phyloP scores from a whole-genome alignment of 1,140 invertebrate species.

The Rhopalosiphum padi region DNA sequence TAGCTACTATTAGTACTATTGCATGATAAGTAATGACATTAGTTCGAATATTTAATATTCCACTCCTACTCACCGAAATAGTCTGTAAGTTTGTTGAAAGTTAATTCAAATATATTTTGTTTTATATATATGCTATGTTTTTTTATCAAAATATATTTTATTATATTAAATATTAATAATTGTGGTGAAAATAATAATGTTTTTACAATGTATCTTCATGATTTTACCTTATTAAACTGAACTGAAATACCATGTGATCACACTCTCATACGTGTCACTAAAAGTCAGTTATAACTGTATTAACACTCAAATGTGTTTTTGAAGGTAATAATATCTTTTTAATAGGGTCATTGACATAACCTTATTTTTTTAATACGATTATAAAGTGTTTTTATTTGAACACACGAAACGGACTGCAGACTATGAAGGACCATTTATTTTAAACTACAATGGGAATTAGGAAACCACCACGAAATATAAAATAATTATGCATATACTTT shows the following conservation, averaged over 20 bases:
- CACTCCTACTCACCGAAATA: too few relatives aligned
- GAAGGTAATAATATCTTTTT: slow-evolving; percentile 18
- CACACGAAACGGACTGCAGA: neutral
- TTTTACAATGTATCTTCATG: neutral
- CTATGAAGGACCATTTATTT: neutral
- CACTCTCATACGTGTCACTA: neutral
- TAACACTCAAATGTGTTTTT: neutral
- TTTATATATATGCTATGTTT: too few relatives aligned
- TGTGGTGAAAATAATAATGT: neutral
- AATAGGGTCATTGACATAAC: slow-evolving; percentile 24
- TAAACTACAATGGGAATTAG: slow-evolving; percentile 19
- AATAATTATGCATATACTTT: neutral
- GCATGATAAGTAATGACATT: too few relatives aligned
- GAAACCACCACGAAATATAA: neutral
- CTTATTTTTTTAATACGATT: slow-evolving; percentile 8
- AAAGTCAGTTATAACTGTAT: neutral
- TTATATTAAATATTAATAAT: neutral
- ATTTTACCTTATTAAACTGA: neutral
- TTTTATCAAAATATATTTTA: too few relatives aligned
- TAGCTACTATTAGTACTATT: too few relatives aligned
- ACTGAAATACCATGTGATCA: neutral
- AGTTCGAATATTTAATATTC: too few relatives aligned
- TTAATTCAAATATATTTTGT: too few relatives aligned
- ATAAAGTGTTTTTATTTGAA: neutral
- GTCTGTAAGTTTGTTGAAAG: too few relatives aligned